phyloP scores from a whole-genome alignment of 2,888 invertebrate species.

The Sesamia inferens region DNA sequence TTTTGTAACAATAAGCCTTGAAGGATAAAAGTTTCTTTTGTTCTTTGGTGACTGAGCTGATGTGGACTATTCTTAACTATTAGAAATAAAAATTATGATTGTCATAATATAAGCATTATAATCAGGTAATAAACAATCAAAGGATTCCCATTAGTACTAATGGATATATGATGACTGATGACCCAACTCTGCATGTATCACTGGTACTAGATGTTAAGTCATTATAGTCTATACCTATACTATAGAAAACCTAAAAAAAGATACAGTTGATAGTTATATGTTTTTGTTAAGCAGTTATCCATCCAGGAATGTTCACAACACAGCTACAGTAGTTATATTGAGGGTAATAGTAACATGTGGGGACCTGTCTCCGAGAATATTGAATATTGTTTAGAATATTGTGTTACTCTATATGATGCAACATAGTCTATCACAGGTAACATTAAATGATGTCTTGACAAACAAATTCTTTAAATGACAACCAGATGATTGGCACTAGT shows the following conservation, averaged over 20 bases:
- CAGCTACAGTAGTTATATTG: background rate
- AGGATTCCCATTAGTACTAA: background rate
- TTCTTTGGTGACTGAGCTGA: background rate
- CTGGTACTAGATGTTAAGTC: background rate
- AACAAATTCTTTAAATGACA: background rate
- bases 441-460: background rate
- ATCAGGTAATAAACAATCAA: conserved; percentile 4
- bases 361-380: background rate
- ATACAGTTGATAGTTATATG: background rate
- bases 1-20: conserved; percentile 44
- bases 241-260: background rate
- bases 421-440: background rate
- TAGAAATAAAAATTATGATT: conserved; percentile 20
- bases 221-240: background rate
- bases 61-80: background rate
- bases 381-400: background rate
- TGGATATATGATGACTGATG: background rate
- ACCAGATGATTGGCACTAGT: background rate
- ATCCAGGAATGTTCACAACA: background rate
- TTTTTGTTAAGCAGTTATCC: conserved; percentile 2
- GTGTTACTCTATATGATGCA: background rate
- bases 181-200: background rate
- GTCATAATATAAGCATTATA: conserved; percentile 1
- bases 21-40: conserved; percentile 38
- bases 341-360: conserved; percentile 1